A percentile compares a stretch with the other conserved stretches of the same genome.
Conservation (phyloP, 2,113 vertebrate species). For the Tragelaphus scriptus region DNA sequence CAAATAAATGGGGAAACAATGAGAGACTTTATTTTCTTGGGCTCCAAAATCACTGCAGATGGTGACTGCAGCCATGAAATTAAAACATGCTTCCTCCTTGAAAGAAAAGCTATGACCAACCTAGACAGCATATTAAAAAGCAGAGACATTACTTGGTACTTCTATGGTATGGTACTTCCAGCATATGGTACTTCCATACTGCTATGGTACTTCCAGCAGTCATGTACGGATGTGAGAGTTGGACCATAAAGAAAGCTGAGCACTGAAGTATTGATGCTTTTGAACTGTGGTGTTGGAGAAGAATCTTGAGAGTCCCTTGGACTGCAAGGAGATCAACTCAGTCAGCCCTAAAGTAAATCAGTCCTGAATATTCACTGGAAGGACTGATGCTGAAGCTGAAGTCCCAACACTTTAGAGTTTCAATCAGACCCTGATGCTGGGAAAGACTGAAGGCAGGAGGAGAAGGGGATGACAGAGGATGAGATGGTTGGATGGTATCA, state of each 20-base stretch:
- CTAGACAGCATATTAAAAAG: not conserved
- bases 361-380: not conserved
- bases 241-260: not conserved
- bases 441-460: not conserved
- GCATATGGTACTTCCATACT: no score
- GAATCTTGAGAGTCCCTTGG: not conserved
- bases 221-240: not conserved
- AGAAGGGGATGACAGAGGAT: not conserved
- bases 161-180: not conserved
- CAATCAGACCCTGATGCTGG: not conserved
- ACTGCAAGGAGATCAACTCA: not conserved
- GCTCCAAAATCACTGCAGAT: not conserved
- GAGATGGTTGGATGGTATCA: not conserved
- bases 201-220: not conserved
- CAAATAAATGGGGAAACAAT: no score
- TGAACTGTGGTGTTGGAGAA: not conserved
- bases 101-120: not conserved
- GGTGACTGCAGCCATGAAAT: not conserved
- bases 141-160: not conserved
- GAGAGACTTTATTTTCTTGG: not conserved
- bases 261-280: not conserved
- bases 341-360: not conserved
- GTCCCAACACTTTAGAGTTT: not conserved
- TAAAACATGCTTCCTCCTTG: not conserved
- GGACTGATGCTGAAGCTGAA: not conserved